Base-by-base conservation (phyloP, 2,113 vertebrate species). In the Phocoena sinus region DNA sequence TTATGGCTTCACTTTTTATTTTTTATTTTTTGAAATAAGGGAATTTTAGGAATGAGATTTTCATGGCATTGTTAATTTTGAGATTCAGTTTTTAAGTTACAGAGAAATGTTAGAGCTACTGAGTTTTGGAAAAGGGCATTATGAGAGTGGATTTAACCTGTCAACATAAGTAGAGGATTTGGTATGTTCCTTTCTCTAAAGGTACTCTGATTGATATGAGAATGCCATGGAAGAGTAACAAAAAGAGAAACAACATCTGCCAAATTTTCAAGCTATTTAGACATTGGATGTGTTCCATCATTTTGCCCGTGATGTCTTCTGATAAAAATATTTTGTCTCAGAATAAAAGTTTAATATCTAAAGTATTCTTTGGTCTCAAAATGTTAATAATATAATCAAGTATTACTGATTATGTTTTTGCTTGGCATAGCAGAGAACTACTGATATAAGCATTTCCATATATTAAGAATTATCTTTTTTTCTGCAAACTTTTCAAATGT, bases 301-400 rank as follows among this genome's bases (percentile, higher is more conserved):
- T 92, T 96, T 97, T 79, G 21, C 33, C 50, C 36, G 70, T 12
- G 60, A 41, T 60, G 1, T 92, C 53, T 85, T 85, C 84, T 74
- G 79, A 73, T 47, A 89, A 91, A 97, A 97, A 91, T 56, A 81
- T 63, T 94, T 94, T 95, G 21, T 85, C 15, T 84, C 36, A 88
- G 47, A 89, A 84, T 62, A 91, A 93, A 74, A 84, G 20, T 88
- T 96, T 84, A 86, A 36, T 56, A 94, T 23, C 44, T 88, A 20
- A 88, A 80, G 2, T 79, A 25, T 86, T 74, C 10, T 91, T 77
- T 91, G 25, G 1, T 21, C 56, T 92, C 60, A 68, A 76, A 67
- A n/a, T 80, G 4, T 47, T 92, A 92, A 74, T 60, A 74, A 62
- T 56, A 63, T 74, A 17, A 80, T 70, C 17, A 81, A 47, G 6